Conservation (phyloP, 2,888 invertebrate species). For the Plebejus melissa region DNA sequence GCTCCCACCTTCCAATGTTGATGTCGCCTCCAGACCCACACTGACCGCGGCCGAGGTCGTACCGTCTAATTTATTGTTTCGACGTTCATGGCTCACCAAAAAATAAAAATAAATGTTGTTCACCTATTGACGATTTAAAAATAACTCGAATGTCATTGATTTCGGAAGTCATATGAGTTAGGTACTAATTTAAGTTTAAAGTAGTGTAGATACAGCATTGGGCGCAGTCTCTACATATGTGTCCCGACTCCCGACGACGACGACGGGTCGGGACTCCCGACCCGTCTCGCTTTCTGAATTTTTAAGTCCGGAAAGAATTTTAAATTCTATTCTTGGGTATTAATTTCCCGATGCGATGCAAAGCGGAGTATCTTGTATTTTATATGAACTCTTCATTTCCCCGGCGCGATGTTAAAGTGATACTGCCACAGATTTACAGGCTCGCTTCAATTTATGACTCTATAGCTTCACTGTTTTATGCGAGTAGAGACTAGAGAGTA, state of each 20-base stretch:
- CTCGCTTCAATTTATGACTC: not conserved
- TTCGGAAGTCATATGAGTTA: not conserved
- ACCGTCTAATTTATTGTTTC: not conserved
- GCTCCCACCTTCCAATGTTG: not conserved
- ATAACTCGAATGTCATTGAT: not conserved
- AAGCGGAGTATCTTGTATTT: not conserved
- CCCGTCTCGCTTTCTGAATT: not conserved
- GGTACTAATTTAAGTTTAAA: too few species aligned
- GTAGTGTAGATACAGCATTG: too few species aligned
- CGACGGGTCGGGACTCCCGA: too few species aligned
- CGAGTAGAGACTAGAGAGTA: not conserved
- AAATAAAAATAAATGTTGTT: not conserved
- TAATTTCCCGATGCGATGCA: not conserved
- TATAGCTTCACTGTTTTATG: not conserved
- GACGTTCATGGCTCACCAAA: not conserved
- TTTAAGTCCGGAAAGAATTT: not conserved
- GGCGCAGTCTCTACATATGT: too few species aligned
- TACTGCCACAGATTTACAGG: not conserved
- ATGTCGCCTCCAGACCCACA: not conserved
- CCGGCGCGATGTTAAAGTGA: not conserved
- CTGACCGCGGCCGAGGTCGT: not conserved
- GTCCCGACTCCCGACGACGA: too few species aligned
- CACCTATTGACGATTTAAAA: not conserved
- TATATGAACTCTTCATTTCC: not conserved
- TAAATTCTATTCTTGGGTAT: not conserved